These are phyloP conservation scores for Solenopsis invicta DNA, from an alignment of 1,140 invertebrate genomes.

Conservation along the genomic window DNA sequence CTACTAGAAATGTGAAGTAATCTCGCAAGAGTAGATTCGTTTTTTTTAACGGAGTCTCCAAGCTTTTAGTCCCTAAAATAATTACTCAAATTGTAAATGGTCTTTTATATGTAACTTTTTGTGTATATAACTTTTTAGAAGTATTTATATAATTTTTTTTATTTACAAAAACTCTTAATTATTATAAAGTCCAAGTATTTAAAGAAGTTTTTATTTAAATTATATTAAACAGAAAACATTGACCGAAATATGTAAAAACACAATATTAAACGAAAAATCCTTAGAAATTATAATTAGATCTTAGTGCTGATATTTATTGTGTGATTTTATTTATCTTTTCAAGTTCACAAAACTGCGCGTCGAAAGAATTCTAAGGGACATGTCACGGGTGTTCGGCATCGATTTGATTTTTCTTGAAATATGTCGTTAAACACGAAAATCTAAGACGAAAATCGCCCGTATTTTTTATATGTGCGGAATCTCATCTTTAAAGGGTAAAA, in stretches of 20 bases:
- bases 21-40: neutral
- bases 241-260: no score
- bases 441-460: no score
- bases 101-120: neutral
- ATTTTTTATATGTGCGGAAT: no score
- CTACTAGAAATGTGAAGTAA: constrained; percentile 18
- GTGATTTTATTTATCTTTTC: neutral
- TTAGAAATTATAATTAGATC: no score
- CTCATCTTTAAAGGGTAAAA: no score
- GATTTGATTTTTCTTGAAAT: no score
- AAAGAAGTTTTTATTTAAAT: neutral
- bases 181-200: neutral
- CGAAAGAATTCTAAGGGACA: no score
- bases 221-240: neutral
- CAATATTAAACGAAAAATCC: no score
- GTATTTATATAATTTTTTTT: neutral
- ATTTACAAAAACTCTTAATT: neutral
- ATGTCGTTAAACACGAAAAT: no score
- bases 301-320: no score
- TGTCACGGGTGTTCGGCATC: no score
- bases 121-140: neutral
- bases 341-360: no score
- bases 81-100: neutral
- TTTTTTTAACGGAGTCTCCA: neutral
- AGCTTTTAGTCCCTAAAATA: neutral